Evolutionary conservation across 92 coral and sea anemone species (phyloP).

Genomic region (Ricordea florida): DNA sequence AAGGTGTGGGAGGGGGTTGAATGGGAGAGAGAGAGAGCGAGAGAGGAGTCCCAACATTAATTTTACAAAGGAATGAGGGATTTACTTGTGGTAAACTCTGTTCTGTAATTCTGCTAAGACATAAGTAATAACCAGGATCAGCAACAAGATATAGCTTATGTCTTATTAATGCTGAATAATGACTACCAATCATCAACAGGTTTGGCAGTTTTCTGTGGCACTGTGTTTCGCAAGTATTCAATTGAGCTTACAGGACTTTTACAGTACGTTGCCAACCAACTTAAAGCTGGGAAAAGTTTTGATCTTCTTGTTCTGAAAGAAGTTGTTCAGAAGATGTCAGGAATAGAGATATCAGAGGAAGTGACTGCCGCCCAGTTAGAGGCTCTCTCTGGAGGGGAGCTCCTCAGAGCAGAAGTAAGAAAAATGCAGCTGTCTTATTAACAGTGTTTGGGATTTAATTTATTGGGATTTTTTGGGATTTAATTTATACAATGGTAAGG

Average conservation of each 20-base stretch:
- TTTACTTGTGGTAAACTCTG: no score
- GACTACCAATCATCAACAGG: conserved; percentile 38
- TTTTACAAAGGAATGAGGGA: no score
- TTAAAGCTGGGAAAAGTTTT: conserved; percentile 96
- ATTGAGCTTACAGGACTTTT: conserved; percentile 95
- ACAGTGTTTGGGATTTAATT: neutral
- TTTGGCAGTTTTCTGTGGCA: conserved; percentile 95
- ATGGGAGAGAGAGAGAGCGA: no score
- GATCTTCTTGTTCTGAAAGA: conserved; percentile 93
- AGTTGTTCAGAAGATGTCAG: conserved; percentile 98
- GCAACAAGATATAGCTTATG: no score
- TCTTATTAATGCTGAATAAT: no score
- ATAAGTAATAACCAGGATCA: no score
- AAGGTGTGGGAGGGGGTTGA: no score
- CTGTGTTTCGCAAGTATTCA: conserved; percentile 92
- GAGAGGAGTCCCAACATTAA: no score
- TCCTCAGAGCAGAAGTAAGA: conserved; percentile 91
- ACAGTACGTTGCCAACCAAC: conserved; percentile 95
- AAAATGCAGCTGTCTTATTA: neutral
- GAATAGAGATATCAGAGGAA: conserved; percentile 97
- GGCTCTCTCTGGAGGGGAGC: conserved; percentile 95
- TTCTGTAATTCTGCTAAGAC: no score
- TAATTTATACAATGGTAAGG: neutral
- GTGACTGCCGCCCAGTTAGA: conserved; percentile 94
- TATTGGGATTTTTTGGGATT: neutral